Conservation (phyloP, 2,113 vertebrate genomes). For the Chiloscyllium plagiosum region DNA sequence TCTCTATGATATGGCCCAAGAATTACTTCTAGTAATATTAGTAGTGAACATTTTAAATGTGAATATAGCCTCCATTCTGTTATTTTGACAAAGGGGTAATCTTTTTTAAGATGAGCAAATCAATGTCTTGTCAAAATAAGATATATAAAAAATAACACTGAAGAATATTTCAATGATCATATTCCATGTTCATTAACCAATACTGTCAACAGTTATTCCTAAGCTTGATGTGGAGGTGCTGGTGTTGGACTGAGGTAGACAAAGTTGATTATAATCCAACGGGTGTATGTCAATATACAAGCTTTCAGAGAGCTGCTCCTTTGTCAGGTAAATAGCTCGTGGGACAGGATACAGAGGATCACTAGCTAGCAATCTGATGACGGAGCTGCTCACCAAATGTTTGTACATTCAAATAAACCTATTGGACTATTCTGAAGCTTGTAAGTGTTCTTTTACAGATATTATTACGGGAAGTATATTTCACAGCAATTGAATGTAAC, state of each 20-base stretch:
- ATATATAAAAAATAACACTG: neutral
- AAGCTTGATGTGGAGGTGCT: neutral
- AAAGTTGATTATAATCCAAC: too few species aligned
- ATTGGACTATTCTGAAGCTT: neutral
- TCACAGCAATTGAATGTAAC: neutral
- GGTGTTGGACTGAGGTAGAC: too few species aligned
- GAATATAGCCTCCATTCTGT: neutral
- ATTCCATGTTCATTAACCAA: neutral
- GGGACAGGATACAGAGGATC: too few species aligned
- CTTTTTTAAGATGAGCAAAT: neutral
- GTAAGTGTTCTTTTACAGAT: neutral
- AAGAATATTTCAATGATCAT: neutral
- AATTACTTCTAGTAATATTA: neutral
- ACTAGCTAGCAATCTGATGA: too few species aligned
- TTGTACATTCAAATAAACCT: too few species aligned
- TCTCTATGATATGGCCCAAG: neutral
- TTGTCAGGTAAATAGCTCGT: too few species aligned
- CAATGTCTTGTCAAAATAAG: neutral
- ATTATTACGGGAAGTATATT: neutral
- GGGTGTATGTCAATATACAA: too few species aligned
- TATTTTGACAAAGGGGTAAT: neutral
- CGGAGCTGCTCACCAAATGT: too few species aligned
- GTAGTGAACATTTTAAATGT: neutral
- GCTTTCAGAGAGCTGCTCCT: too few species aligned
- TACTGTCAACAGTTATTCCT: neutral